phyloP scores from a whole-genome alignment of 2,797 vertebrate species.

The Vireo griseus region DNA sequence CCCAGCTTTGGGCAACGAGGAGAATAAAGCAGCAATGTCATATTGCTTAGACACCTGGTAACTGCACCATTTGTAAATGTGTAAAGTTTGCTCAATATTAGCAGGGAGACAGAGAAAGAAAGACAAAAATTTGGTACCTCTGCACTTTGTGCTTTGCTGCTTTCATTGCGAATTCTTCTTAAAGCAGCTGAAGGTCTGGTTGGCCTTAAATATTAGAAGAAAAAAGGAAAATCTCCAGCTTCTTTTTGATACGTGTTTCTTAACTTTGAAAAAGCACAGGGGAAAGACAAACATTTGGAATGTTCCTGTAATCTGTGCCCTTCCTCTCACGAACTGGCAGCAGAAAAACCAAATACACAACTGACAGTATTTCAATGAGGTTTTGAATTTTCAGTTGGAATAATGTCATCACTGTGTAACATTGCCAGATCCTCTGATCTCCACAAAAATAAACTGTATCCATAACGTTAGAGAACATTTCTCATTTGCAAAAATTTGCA shows the following conservation, averaged over 20 bases:
- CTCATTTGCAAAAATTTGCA: slow-evolving; percentile 56
- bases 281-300: not conserved
- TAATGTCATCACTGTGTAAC: not conserved
- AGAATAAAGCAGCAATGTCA: not conserved
- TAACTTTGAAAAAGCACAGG: not conserved
- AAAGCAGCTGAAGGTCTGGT: not conserved
- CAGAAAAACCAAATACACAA: not conserved
- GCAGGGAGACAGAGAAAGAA: not conserved
- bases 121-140: not conserved
- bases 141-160: not conserved
- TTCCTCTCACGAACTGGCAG: not conserved
- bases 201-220: not conserved
- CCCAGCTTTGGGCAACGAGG: not conserved
- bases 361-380: not conserved
- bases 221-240: not conserved
- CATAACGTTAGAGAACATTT: slow-evolving; percentile 6
- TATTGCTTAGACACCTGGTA: not conserved
- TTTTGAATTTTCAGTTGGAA: not conserved
- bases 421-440: slow-evolving; percentile 31
- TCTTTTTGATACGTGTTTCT: not conserved
- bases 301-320: not conserved
- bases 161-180: not conserved
- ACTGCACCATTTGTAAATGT: slow-evolving; percentile 24
- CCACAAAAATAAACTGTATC: slow-evolving; percentile 15
- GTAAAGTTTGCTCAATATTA: not conserved